Evolutionary conservation across 2,113 vertebrate species (phyloP), one percentile per base, ranked within the genome.

Genomic region (Larimichthys crocea): DNA sequence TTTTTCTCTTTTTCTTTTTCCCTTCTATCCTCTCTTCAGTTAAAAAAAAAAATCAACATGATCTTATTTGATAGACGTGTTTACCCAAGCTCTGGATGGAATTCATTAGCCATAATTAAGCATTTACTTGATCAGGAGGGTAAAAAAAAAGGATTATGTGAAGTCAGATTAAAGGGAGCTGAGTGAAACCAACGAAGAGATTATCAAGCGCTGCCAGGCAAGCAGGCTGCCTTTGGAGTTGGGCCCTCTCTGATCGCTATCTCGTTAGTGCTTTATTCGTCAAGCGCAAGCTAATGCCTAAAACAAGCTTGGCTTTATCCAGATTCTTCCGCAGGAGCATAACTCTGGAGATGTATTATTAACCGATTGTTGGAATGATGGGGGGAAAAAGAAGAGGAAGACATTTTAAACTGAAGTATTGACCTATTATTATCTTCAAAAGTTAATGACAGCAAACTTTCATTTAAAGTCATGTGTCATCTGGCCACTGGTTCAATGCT

Each of bases 101-200:
- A 93, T 94, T 95, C 89, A 95, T 94, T 94, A 93, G 85, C 84
- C 74, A 77, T 91, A 94, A 95, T 95, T 94, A 95, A 94, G 90
- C 88, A 77, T 94, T 94, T 92, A 95, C 91, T 95, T 95, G 92
- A 94, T 95, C 93, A 95, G 92, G 87, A 91, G 76, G 86, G 86
- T 84, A 79, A 81, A 35, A 35, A 31, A 90, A 91, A 93, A 92
- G 88, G 91, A 92, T 91, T 93, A 91, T 94, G 91, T 92, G 91
- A 93, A 94, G 92, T 95, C 92, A 94, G 91, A 95, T 94, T 93
- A 94, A 94, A 93, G 88, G 78, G 77, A 93, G 83, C 83, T 57
- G 88, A 76, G 86, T 90, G 88, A 93, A 93, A 92, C 89, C 89
- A 91, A 83, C 70, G 85, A 91, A 93, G 84, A 93, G 92, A 94